phyloP scores from a whole-genome alignment of 2,888 invertebrate species.

The Carterocephalus palaemon region DNA sequence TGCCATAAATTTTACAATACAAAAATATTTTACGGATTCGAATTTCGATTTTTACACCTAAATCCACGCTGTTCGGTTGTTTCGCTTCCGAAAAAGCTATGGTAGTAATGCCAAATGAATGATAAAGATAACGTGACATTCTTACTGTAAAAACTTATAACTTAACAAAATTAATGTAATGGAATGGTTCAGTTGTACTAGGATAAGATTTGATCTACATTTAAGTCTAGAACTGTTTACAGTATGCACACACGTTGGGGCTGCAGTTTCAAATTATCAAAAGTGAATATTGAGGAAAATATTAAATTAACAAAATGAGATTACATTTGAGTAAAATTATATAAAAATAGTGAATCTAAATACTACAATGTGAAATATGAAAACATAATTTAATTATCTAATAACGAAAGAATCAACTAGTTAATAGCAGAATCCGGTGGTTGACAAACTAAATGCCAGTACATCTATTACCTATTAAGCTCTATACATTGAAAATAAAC shows the following conservation, averaged over 20 bases:
- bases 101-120: slow-evolving; percentile 13
- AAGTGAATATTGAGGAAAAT: slow-evolving; percentile 32
- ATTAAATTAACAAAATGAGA: slow-evolving; percentile 53
- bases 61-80: slow-evolving; percentile 8
- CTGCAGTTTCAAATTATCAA: slow-evolving; percentile 28
- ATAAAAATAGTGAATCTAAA: slow-evolving; percentile 29
- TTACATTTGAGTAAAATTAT: slow-evolving; percentile 52
- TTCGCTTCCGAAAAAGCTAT: slow-evolving; percentile 15
- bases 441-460: slow-evolving; percentile 17
- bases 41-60: slow-evolving; percentile 25
- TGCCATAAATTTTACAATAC: slow-evolving; percentile 69
- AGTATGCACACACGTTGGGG: slow-evolving; percentile 60
- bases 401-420: slow-evolving; percentile 32
- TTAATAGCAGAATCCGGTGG: slow-evolving; percentile 28
- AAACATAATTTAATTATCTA: slow-evolving; percentile 29
- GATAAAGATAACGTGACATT: slow-evolving; percentile 15
- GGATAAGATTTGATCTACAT: slow-evolving; percentile 36
- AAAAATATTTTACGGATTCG: slow-evolving; percentile 67
- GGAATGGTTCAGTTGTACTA: slow-evolving; percentile 53
- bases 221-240: slow-evolving; percentile 31
- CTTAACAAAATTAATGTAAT: slow-evolving; percentile 37
- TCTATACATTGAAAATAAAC: too few species aligned
- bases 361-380: slow-evolving; percentile 29
- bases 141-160: slow-evolving; percentile 29
- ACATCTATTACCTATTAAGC: slow-evolving; percentile 15